Percentiles rank a stretch among this genome's conserved stretches.
phyloP scores from a whole-genome alignment of 2,888 invertebrate genomes.

The Parnassius apollo region DNA sequence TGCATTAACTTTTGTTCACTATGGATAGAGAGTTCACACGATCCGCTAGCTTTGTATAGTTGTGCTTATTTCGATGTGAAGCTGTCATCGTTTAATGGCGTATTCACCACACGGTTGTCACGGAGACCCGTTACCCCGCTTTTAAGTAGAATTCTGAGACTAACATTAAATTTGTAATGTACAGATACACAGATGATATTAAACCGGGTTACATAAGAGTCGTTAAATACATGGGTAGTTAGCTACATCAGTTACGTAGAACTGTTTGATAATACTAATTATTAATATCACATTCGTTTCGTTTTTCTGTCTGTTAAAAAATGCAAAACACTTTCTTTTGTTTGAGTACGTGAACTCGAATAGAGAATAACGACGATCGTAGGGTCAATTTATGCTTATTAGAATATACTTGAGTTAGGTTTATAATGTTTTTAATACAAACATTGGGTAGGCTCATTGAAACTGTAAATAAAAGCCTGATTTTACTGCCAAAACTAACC shows the following conservation, averaged over 20 bases:
- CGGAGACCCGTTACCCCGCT: conserved; percentile 61
- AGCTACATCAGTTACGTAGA: conserved; percentile 15
- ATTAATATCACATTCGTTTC: conserved; percentile 9
- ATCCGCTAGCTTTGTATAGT: conserved; percentile 7
- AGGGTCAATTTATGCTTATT: too few species aligned
- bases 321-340: too few species aligned
- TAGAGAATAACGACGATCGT: too few species aligned
- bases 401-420: too few species aligned
- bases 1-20: not conserved
- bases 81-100: conserved; percentile 34
- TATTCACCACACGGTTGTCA: conserved; percentile 53
- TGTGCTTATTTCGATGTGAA: conserved; percentile 19
- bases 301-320: conserved; percentile 3
- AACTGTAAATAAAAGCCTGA: too few species aligned
- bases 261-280: not conserved
- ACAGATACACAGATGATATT: conserved; percentile 10
- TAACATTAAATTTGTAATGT: conserved; percentile 33
- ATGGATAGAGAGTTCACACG: conserved; percentile 2
- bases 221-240: conserved; percentile 9
- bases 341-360: too few species aligned
- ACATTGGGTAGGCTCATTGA: too few species aligned
- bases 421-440: too few species aligned
- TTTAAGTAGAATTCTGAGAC: conserved; percentile 60
- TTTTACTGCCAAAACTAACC: too few species aligned
- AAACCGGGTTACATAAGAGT: conserved; percentile 14